These are phyloP conservation scores for Sminthurides aquaticus DNA, from an alignment of 2,888 invertebrate species.

Conservation along the genomic window DNA sequence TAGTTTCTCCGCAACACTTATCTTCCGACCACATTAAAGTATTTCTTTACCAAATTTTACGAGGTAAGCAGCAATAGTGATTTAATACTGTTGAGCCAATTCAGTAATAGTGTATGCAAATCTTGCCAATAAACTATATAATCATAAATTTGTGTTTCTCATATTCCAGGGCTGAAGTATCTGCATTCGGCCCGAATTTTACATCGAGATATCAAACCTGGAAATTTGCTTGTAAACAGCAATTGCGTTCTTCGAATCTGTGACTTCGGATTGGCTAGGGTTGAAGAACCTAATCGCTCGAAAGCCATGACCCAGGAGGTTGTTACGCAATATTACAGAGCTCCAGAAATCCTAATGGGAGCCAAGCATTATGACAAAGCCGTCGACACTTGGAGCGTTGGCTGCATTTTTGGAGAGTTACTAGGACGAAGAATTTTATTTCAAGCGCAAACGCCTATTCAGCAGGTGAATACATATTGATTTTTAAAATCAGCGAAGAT, in stretches of 20 bases:
- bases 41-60: slow-evolving; percentile 98
- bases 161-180: slow-evolving; percentile 78
- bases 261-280: slow-evolving; percentile 96
- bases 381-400: slow-evolving; percentile 98
- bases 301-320: slow-evolving; percentile 99
- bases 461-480: slow-evolving; percentile 60
- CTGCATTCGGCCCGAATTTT: slow-evolving; percentile 96
- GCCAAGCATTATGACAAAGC: slow-evolving; percentile 93
- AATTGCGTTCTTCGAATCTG: slow-evolving; percentile 99
- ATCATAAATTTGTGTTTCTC: background rate
- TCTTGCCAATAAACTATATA: background rate
- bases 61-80: slow-evolving; percentile 61
- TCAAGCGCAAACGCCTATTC: slow-evolving; percentile 95
- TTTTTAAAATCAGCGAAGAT: background rate
- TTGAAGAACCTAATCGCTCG: slow-evolving; percentile 87
- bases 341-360: slow-evolving; percentile 98
- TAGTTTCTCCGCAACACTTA: slow-evolving; percentile 97
- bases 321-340: slow-evolving; percentile 98
- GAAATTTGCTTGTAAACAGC: slow-evolving; percentile 96
- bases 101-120: background rate
- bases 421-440: slow-evolving; percentile 91
- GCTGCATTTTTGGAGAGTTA: slow-evolving; percentile 97
- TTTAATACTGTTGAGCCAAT: background rate
- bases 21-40: slow-evolving; percentile 99
- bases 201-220: slow-evolving; percentile 98